Base-by-base conservation (phyloP, 2,888 invertebrate genomes). In the Enchytraeus crypticus region DNA sequence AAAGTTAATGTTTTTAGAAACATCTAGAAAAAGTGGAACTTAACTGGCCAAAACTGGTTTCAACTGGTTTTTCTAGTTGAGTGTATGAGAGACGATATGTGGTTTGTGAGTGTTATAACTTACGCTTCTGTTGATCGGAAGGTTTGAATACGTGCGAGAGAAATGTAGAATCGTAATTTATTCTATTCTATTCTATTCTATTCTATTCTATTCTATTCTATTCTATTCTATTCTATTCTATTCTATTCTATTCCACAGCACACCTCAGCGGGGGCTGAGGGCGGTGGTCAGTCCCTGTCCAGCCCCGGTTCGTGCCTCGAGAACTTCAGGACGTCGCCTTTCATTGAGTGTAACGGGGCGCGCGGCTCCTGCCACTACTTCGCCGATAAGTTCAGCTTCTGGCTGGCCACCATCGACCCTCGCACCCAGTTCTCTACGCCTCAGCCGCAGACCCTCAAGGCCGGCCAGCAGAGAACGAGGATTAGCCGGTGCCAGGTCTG, bases 311-410 rank as follows among this genome's bases (percentile, higher is more conserved):
- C 95, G 23, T 98, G 97, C 75, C 82, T 98, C 69, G 91, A 96
- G 83, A 92, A 95, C 81, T 98, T 97, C 88, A 85, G 95, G 61
- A 88, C 97, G 29, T 90, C 93, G 59, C 98, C 97, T 43, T 98
- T 98, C 83, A 97, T 98, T 74, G 97, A 98, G 81, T 98, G 98
- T 80, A 97, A 96, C 79, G 97, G 97, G 38, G 92, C 67, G 18
- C 67, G 70, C 2, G 79, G 79, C 53, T 71, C 74, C 1, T 79
- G 78, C 65, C 77, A 77, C 64, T 76, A 76, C 68, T 78, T 74
- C 59, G 88, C 93, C 69, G 93, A 97, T 78, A 90, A 92, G 80
- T 88, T 91, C 77, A 93, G 93, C 80, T 98, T 96, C 85, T 98
- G 98, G 98, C 84, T 98, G 77, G 90, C 93, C 30, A 92, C 90